Conservation (phyloP, 2,888 invertebrate genomes). For the Harpalus rubripes region DNA sequence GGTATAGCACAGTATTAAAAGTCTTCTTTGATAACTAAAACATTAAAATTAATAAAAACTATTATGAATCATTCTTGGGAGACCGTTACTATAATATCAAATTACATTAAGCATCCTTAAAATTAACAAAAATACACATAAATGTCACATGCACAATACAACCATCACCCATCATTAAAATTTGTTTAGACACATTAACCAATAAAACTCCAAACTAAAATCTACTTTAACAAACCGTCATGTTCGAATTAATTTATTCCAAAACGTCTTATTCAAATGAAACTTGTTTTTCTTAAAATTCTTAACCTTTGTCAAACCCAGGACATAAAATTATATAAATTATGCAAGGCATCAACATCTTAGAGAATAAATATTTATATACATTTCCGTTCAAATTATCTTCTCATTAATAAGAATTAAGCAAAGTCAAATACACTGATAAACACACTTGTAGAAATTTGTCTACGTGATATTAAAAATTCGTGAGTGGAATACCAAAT, state of each 20-base stretch:
- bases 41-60: too few species aligned
- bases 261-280: slow-evolving; percentile 50
- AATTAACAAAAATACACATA: slow-evolving; percentile 30
- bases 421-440: slow-evolving; percentile 33
- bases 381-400: slow-evolving; percentile 59
- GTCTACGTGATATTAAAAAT: slow-evolving; percentile 48
- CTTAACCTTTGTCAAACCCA: slow-evolving; percentile 21
- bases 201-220: slow-evolving; percentile 43
- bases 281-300: slow-evolving; percentile 53
- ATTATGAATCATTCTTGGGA: not conserved
- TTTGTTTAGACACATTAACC: slow-evolving; percentile 44
- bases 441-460: slow-evolving; percentile 60
- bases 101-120: slow-evolving; percentile 1
- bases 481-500: slow-evolving; percentile 48
- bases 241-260: slow-evolving; percentile 47
- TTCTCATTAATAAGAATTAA: slow-evolving; percentile 64
- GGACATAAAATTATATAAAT: slow-evolving; percentile 40
- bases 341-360: slow-evolving; percentile 52
- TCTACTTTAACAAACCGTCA: slow-evolving; percentile 11
- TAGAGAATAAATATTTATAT: slow-evolving; percentile 61
- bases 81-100: slow-evolving; percentile 13
- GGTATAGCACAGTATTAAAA: too few species aligned
- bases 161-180: slow-evolving; percentile 9
- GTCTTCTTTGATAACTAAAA: too few species aligned
- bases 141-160: not conserved